A percentile compares a stretch with the other conserved stretches of the same genome.
phyloP scores from a whole-genome alignment of 2,797 vertebrate species.

The Falco biarmicus region DNA sequence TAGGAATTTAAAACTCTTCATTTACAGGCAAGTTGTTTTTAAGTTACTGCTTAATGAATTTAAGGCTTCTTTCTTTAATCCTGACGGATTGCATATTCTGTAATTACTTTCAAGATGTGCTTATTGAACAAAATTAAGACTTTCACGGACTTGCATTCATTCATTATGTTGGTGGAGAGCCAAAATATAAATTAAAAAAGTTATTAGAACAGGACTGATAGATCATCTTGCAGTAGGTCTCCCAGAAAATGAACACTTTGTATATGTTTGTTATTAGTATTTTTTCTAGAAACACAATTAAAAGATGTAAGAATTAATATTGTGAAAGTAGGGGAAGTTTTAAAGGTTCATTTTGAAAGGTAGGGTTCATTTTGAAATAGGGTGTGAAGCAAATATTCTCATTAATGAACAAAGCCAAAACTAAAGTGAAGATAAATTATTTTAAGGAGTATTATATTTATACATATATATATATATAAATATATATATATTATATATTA shows the following conservation, averaged over 20 bases:
- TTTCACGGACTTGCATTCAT: neutral
- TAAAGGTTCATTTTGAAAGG: too few species aligned
- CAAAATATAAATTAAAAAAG: neutral
- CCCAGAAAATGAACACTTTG: neutral
- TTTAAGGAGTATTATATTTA: neutral
- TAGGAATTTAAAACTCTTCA: neutral
- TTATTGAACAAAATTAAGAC: neutral
- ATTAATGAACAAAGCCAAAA: neutral
- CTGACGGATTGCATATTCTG: neutral
- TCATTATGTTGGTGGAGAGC: neutral
- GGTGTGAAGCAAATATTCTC: neutral
- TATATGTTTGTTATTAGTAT: neutral
- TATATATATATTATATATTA: neutral
- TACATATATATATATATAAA: too few species aligned
- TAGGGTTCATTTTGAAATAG: neutral
- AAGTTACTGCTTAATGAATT: neutral
- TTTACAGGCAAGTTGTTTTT: conserved; percentile 23
- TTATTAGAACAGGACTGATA: neutral
- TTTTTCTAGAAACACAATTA: neutral
- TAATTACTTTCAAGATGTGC: neutral
- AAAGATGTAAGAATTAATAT: neutral
- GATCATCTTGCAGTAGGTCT: neutral
- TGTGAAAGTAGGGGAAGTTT: neutral
- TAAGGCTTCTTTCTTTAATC: neutral
- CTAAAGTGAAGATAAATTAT: neutral